Evolutionary conservation across 2,797 vertebrate species (phyloP).

Genomic region (Pagetopsis macropterus): DNA sequence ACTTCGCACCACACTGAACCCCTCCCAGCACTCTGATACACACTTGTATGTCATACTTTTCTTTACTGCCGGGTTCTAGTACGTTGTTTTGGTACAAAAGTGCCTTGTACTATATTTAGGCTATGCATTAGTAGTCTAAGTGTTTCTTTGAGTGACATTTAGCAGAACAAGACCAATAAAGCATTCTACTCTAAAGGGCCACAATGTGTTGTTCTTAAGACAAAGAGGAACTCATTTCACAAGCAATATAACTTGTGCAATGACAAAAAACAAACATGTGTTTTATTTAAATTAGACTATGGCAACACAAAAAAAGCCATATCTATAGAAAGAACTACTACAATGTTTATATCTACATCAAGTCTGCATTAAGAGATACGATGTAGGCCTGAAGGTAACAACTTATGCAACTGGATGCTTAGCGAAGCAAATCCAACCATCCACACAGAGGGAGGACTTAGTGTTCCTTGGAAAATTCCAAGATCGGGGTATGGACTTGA

Average conservation of each 20-base stretch:
- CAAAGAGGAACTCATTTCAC: not conserved
- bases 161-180: no score
- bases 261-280: not conserved
- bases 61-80: not conserved
- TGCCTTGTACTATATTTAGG: conserved; percentile 5
- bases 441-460: conserved; percentile 13
- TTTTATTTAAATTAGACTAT: not conserved
- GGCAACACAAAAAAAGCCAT: not conserved
- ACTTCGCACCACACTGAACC: not conserved
- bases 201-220: not conserved
- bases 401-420: conserved; percentile 23
- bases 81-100: not conserved
- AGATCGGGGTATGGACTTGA: conserved; percentile 61
- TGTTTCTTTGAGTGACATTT: no score
- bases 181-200: not conserved
- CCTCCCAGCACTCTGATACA: not conserved
- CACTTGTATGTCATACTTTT: not conserved
- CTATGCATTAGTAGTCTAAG: not conserved
- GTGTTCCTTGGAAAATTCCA: conserved; percentile 62
- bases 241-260: not conserved
- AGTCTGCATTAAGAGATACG: conserved; percentile 5
- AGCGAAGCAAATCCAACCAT: conserved; percentile 19
- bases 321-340: not conserved
- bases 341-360: no score
- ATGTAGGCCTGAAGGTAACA: not conserved